These are phyloP conservation scores for Neoitamus cyanurus DNA, from an alignment of 2,888 invertebrate species.

Conservation along the genomic window DNA sequence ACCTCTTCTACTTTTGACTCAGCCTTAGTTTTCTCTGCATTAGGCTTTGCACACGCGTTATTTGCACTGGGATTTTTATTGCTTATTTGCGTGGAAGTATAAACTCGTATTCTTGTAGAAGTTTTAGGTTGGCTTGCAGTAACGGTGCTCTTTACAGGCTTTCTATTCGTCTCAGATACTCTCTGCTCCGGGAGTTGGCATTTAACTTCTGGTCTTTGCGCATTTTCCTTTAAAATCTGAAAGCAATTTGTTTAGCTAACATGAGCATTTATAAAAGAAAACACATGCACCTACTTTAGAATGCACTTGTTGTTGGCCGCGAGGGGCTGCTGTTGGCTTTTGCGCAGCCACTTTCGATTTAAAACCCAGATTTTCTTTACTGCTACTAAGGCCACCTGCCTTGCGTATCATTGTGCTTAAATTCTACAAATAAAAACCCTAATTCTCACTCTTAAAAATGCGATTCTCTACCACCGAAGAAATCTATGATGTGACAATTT, in stretches of 20 bases:
- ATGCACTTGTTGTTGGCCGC: neutral
- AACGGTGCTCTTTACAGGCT: neutral
- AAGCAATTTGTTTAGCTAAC: neutral
- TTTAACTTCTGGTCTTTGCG: neutral
- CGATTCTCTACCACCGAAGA: neutral
- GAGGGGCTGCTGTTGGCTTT: neutral
- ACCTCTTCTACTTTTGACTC: neutral
- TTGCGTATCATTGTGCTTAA: neutral
- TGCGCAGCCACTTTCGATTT: neutral
- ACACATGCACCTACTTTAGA: neutral
- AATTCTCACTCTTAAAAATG: neutral
- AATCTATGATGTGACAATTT: neutral
- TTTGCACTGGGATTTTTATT: neutral
- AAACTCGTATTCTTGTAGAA: neutral
- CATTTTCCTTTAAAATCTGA: neutral
- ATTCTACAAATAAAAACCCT: neutral
- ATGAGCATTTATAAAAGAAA: neutral
- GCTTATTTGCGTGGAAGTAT: neutral
- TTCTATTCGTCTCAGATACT: neutral
- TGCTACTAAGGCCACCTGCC: neutral
- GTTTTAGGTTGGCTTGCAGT: neutral
- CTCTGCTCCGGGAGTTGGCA: neutral
- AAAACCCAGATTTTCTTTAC: neutral
- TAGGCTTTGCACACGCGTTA: neutral
- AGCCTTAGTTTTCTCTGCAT: neutral